Evolutionary conservation across 1,140 invertebrate species (phyloP).

Genomic region (Lasaia peninsularis): DNA sequence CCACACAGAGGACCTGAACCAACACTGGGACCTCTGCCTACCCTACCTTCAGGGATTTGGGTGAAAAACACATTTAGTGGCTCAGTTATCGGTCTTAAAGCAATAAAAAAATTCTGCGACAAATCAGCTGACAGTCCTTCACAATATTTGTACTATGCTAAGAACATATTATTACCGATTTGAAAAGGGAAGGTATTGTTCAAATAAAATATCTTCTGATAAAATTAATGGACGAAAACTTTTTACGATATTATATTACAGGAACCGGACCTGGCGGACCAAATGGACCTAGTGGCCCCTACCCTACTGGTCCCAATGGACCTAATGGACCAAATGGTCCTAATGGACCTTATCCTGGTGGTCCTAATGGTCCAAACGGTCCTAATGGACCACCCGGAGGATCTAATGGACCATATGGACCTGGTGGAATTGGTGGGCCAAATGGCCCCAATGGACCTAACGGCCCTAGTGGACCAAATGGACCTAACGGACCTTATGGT

Average conservation of each 20-base stretch:
- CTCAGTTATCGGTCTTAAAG: no score
- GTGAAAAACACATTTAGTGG: no score
- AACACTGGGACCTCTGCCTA: no score
- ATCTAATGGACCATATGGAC: slow-evolving; percentile 77
- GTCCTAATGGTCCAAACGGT: slow-evolving; percentile 54
- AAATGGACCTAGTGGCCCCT: no score
- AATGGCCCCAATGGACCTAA: slow-evolving; percentile 28
- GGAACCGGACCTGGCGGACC: slow-evolving; percentile 18
- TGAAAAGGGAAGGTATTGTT: no score
- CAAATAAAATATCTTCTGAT: no score
- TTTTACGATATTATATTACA: slow-evolving; percentile 2
- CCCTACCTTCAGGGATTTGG: no score
- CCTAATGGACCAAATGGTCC: slow-evolving; percentile 14
- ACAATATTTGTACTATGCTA: no score
- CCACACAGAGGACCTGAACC: no score
- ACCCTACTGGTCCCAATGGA: slow-evolving; percentile 12
- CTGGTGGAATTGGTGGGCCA: slow-evolving; percentile 22
- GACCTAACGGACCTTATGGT: slow-evolving; percentile 21
- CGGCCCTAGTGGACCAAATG: slow-evolving; percentile 27
- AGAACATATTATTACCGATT: no score
- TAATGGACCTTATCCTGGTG: slow-evolving; percentile 20
- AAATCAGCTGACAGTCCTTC: no score
- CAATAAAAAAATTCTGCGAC: no score
- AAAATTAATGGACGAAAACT: background rate
- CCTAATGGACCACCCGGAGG: slow-evolving; percentile 65